Conservation (phyloP, 1,140 invertebrate species). For the Acromyrmex charruanus region DNA sequence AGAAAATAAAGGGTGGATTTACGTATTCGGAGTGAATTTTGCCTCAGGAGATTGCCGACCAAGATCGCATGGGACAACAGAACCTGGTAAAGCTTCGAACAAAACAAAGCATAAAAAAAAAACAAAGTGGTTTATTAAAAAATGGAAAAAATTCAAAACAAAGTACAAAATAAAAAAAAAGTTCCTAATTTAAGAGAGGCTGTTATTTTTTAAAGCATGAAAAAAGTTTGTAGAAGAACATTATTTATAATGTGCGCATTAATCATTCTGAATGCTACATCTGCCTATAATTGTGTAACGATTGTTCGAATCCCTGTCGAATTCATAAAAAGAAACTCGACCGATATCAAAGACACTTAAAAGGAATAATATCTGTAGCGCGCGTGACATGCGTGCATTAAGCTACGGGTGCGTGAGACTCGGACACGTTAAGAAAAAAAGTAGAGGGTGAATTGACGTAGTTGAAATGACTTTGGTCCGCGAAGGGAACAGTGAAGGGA, state of each 20-base stretch:
- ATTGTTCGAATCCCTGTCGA: slow-evolving; percentile 6
- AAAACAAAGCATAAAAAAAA: neutral
- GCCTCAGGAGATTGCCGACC: slow-evolving; percentile 36
- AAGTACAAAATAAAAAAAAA: neutral
- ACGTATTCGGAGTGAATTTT: slow-evolving; percentile 57
- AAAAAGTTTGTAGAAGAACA: neutral
- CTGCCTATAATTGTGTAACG: neutral
- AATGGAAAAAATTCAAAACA: neutral
- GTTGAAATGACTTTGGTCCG: slow-evolving; percentile 77
- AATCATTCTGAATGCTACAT: neutral
- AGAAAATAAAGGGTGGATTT: slow-evolving; percentile 57
- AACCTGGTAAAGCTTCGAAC: slow-evolving; percentile 4
- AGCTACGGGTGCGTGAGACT: slow-evolving; percentile 40
- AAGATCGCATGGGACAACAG: slow-evolving; percentile 19
- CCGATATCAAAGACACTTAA: slow-evolving; percentile 22
- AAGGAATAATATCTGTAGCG: slow-evolving; percentile 49
- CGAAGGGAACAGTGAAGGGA: slow-evolving; percentile 65
- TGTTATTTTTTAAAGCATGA: neutral
- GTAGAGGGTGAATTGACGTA: slow-evolving; percentile 76
- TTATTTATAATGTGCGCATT: slow-evolving; percentile 4
- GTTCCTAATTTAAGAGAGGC: neutral
- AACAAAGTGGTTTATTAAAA: neutral
- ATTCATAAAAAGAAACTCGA: slow-evolving; percentile 47
- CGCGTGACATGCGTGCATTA: slow-evolving; percentile 61
- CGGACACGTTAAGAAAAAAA: slow-evolving; percentile 69